Evolutionary conservation across 2,797 vertebrate genomes (phyloP), one percentile per base, ranked within the genome.

Genomic region (Macrochelys suwanniensis): DNA sequence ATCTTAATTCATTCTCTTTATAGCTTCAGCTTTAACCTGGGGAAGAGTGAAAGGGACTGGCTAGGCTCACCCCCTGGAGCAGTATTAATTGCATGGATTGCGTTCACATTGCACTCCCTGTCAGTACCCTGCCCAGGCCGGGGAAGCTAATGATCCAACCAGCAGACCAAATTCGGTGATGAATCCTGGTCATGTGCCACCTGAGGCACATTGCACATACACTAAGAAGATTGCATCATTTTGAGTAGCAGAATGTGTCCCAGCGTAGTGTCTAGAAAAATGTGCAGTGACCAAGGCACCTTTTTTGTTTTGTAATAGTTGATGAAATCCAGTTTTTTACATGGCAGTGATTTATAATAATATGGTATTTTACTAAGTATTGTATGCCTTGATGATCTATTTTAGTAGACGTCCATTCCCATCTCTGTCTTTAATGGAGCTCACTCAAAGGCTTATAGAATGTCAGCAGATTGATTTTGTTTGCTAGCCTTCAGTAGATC

Each of bases 1-100:
- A n/a, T 92, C 87, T 49, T 13, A 82, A 56, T 42, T 89, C 11
- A 11, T 91, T 77, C 13, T 94, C 54, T 88, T 65, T 78, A 90
- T 91, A 21, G 12, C 4, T 89, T 88, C 19, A 21, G n/a, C n/a
- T n/a, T 71, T 89, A 45, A 3, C 61, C 5, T 45, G 74, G 11
- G 28, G 42, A 91, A 85, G 82, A 50, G 80, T 47, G 92, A 54
- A 28, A 10, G 6, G 11, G 59, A 9, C 6, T 86, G 90, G 3
- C 5, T 78, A 85, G 47, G 3, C 81, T 93, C 89, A 65, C 42
- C 87, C 88, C n/a, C 23, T 88, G 87, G 49, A 82, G 71, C 8
- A 80, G 11, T 82, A 81, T 33, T 84, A 37, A 71, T 53, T 53
- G 51, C 51, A 19, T 7, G 51, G 51, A 53, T 53, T 15, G 51